A percentile compares a stretch with the other conserved stretches of the same genome.
Conservation (phyloP, 2,888 invertebrate genomes). For the Brassicogethes aeneus region DNA sequence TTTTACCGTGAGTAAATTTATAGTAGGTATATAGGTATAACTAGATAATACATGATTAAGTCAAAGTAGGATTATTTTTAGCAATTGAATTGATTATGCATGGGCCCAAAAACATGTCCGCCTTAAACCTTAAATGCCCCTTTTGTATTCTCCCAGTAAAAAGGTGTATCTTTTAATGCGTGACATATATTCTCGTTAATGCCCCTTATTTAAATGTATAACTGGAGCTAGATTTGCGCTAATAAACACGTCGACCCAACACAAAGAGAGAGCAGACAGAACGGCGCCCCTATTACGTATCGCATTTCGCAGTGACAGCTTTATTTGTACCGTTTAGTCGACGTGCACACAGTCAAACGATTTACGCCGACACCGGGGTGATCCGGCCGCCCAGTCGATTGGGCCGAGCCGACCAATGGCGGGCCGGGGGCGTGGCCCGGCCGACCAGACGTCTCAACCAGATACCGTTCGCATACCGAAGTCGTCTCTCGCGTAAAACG, state of each 20-base stretch:
- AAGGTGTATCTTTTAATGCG: slow-evolving; percentile 15
- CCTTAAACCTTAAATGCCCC: too few species aligned
- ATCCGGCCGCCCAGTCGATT: slow-evolving; percentile 19
- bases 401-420: slow-evolving; percentile 16
- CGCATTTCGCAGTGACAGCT: slow-evolving; percentile 36
- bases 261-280: slow-evolving; percentile 12
- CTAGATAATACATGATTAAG: too few species aligned
- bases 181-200: slow-evolving; percentile 10
- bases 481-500: too few species aligned
- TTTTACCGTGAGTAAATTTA: too few species aligned
- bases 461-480: slow-evolving; percentile 3
- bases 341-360: slow-evolving; percentile 24
- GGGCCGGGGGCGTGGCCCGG: slow-evolving; percentile 17
- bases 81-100: too few species aligned
- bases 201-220: slow-evolving; percentile 20
- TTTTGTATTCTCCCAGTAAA: too few species aligned
- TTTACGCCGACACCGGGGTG: slow-evolving; percentile 15
- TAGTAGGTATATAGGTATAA: too few species aligned
- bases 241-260: slow-evolving; percentile 16
- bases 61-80: too few species aligned
- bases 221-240: slow-evolving; percentile 14
- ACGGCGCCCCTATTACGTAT: slow-evolving; percentile 21
- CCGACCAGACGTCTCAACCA: slow-evolving; percentile 17
- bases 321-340: slow-evolving; percentile 34
- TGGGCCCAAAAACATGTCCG: too few species aligned